These are phyloP conservation scores for Horisme vitalbata DNA, from an alignment of 2,888 invertebrate genomes.

Conservation along the genomic window DNA sequence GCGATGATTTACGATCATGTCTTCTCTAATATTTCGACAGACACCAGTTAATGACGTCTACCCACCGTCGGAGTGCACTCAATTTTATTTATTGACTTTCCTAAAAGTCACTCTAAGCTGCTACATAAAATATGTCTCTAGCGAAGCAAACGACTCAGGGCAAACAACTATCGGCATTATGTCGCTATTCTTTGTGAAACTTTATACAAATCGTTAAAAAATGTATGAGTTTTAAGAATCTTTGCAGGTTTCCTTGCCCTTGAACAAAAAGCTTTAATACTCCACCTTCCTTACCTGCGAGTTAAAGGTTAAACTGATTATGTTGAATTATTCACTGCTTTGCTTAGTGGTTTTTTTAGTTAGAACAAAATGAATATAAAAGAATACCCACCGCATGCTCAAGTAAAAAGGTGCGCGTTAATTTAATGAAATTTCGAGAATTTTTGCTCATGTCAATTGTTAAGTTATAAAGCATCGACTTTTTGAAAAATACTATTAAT, in stretches of 20 bases:
- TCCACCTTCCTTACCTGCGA: background rate
- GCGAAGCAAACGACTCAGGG: conserved; percentile 16
- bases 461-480: too few species aligned
- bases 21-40: conserved; percentile 47
- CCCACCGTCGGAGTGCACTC: conserved; percentile 49
- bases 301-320: too few species aligned
- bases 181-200: conserved; percentile 20
- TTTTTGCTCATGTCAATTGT: too few species aligned
- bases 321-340: too few species aligned
- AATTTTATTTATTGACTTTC: conserved; percentile 57
- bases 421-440: too few species aligned
- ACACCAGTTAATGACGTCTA: conserved; percentile 54
- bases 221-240: conserved; percentile 22
- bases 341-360: too few species aligned
- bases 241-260: conserved; percentile 18
- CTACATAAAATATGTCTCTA: conserved; percentile 34
- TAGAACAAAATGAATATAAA: too few species aligned
- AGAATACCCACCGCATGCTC: too few species aligned
- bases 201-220: conserved; percentile 23
- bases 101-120: conserved; percentile 43
- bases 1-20: conserved; percentile 59
- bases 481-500: too few species aligned
- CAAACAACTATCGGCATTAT: conserved; percentile 32
- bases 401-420: too few species aligned
- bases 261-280: conserved; percentile 8